These are phyloP conservation scores for Apteryx owenii DNA, from an alignment of 2,113 vertebrate genomes.

Conservation along the genomic window DNA sequence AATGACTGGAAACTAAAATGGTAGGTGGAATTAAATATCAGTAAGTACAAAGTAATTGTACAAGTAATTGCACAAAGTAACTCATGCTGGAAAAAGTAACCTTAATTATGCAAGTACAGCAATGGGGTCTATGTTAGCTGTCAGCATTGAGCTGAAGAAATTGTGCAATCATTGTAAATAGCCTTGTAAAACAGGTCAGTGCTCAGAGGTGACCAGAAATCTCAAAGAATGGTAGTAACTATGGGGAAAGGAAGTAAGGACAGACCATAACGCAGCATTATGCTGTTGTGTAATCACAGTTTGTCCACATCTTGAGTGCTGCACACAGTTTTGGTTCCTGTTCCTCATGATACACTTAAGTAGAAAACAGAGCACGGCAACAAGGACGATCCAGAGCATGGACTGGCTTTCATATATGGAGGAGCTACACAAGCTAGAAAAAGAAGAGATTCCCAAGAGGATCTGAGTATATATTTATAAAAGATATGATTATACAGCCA, in stretches of 20 bases:
- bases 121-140: neutral
- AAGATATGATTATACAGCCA: neutral
- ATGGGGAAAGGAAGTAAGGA: neutral
- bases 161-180: neutral
- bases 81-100: neutral
- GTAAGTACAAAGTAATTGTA: neutral
- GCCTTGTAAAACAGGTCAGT: neutral
- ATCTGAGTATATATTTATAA: neutral
- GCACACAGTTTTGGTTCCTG: neutral
- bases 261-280: neutral
- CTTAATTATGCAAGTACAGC: neutral
- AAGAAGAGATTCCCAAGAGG: neutral
- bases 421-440: neutral
- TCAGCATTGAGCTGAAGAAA: neutral
- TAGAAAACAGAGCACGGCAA: neutral
- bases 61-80: neutral
- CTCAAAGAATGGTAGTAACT: neutral
- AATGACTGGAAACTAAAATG: neutral
- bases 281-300: neutral
- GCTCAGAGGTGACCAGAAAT: conserved; percentile 3
- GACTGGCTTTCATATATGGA: neutral
- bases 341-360: neutral
- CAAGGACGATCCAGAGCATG: neutral
- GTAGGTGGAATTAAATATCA: neutral
- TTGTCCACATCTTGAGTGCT: neutral